Base-by-base conservation (phyloP, 2,888 invertebrate genomes). In the Stramonita haemastoma region DNA sequence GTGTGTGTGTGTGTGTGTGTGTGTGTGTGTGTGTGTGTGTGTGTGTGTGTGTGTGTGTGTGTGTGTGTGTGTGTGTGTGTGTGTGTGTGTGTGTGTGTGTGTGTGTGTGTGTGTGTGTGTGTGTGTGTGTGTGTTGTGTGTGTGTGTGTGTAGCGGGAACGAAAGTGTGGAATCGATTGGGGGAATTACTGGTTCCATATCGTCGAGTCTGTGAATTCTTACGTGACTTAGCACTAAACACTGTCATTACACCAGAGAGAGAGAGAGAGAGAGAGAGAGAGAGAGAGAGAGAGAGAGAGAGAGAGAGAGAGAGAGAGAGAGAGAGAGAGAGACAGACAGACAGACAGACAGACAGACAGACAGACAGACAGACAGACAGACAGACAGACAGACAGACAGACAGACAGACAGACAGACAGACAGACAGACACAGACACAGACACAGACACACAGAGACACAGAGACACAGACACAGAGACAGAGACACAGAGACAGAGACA, bases 291-390 rank as follows among this genome's bases (percentile, higher is more conserved):
- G 66, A 32, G 70, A 66, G 87, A 34, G 13, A 32, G 66, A 60
- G 70, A 87, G 87, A 87, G 29, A 87, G 87, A 87, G 70, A 87
- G 66, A 83, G 46, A 46, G 19, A 83, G 36, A 29, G 36, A 83
- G 17, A 17, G 60, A 57, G 60, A 86, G 60, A 57, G 86, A 86
- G 86, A 86, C 57, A 86, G 86, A 86, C n/a, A 86, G 86, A 86
- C 57, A 86, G 60, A 86, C 57, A 86, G 86, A 86, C 26, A 77
- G 77, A 77, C 77, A 77, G 77, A 77, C 4, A 17, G 73, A 13
- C 15, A 26, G 29, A 46, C 5, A 36, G 13, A 8, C 36, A 83
- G 6, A 86, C 57, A 86, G 86, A 86, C 26, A 77, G 77, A 77
- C 77, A 77, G 77, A 77, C 4, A 17, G 73, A 13, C 15, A 26